These are phyloP conservation scores for Scalopus aquaticus DNA, from an alignment of 2,113 vertebrate genomes.

Conservation along the genomic window DNA sequence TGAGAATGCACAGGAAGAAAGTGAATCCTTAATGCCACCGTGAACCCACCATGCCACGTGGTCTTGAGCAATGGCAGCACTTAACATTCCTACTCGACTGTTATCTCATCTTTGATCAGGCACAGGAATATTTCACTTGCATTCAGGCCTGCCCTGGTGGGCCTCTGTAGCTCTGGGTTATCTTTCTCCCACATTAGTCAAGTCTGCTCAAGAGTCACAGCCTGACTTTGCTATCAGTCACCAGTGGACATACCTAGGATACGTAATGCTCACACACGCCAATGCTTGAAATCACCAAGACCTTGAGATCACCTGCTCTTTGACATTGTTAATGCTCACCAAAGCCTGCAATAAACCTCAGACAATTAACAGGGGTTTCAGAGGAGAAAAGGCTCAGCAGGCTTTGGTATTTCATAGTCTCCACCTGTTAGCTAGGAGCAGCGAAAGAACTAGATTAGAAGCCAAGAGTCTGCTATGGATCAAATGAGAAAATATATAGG, in stretches of 20 bases:
- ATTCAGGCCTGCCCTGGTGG: not conserved
- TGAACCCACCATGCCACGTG: fast-evolving
- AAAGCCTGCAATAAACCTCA: not conserved
- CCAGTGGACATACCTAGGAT: not conserved
- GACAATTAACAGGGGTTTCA: not conserved
- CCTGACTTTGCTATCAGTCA: not conserved
- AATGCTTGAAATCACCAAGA: not conserved
- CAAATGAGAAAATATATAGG: not conserved
- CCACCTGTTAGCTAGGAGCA: not conserved
- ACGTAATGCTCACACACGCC: not conserved
- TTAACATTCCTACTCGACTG: not conserved
- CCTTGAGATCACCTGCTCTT: not conserved
- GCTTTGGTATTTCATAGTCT: not conserved
- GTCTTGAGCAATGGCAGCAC: not conserved
- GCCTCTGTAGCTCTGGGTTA: not conserved
- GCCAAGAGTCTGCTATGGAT: not conserved
- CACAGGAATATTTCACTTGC: not conserved
- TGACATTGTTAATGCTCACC: not conserved
- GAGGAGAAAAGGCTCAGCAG: not conserved
- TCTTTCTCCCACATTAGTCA: not conserved
- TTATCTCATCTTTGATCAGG: not conserved
- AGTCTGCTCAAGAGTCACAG: not conserved
- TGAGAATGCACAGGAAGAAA: not conserved
- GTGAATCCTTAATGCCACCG: not conserved
- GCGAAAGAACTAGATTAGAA: not conserved